Conservation (phyloP, 2,113 vertebrate species). For the Eolophus roseicapilla region DNA sequence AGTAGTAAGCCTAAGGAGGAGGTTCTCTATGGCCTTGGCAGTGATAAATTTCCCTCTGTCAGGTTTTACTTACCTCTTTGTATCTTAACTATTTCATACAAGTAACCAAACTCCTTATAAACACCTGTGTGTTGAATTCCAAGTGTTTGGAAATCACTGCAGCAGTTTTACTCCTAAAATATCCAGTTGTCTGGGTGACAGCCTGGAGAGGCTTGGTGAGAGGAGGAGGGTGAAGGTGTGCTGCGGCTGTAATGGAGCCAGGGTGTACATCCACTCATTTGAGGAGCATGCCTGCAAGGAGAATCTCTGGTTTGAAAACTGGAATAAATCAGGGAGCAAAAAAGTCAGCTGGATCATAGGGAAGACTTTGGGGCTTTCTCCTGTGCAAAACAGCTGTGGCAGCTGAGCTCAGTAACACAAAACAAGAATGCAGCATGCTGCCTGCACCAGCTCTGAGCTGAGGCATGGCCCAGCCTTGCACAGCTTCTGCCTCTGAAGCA, state of each 20-base stretch:
- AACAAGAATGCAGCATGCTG: not conserved
- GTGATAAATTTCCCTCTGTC: not conserved
- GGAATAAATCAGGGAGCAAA: not conserved
- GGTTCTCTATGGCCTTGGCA: not conserved
- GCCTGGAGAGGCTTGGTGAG: not conserved
- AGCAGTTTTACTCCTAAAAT: not conserved
- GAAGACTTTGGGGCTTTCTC: not conserved
- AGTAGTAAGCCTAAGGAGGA: not conserved
- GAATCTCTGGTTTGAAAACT: not conserved
- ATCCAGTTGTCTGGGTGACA: not conserved
- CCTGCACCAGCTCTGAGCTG: not conserved
- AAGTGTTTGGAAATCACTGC: not conserved
- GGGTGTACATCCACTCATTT: not conserved
- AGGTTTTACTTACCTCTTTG: not conserved
- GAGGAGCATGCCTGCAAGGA: not conserved
- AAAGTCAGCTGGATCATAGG: not conserved
- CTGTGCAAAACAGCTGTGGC: not conserved
- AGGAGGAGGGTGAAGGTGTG: not conserved
- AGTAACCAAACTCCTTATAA: not conserved
- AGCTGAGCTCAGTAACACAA: not conserved
- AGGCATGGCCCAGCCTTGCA: not conserved
- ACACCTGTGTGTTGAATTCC: not conserved
- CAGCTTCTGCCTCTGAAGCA: not conserved
- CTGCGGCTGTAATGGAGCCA: rapidly evolving
- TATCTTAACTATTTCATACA: not conserved